A percentile compares a stretch with the other conserved stretches of the same genome.
These are phyloP conservation scores for Apamea epomidion DNA, from an alignment of 2,888 invertebrate species.

Conservation along the genomic window DNA sequence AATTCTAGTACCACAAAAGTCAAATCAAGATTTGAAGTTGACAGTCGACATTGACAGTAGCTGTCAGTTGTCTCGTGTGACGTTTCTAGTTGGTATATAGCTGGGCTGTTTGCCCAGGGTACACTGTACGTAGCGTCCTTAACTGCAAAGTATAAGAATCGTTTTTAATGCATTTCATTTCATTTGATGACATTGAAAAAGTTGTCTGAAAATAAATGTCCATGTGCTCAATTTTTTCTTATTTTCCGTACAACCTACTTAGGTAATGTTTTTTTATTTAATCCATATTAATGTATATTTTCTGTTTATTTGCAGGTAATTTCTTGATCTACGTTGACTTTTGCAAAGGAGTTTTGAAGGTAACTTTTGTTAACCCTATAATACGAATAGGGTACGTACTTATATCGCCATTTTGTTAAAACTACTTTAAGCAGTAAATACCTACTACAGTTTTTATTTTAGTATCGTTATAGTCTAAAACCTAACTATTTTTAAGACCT, in stretches of 20 bases:
- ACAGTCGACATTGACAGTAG: not conserved
- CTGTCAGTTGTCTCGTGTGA: not conserved
- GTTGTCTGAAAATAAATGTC: slow-evolving; percentile 10
- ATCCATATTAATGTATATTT: slow-evolving; percentile 19
- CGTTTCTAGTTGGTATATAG: not conserved
- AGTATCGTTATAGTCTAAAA: not conserved
- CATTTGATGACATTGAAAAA: not conserved
- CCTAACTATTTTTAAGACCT: not conserved
- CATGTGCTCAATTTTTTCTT: not conserved
- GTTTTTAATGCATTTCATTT: not conserved
- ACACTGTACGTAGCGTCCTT: not conserved
- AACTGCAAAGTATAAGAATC: not conserved
- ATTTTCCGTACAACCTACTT: not conserved
- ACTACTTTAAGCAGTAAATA: not conserved
- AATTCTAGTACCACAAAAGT: not conserved
- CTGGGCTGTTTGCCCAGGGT: no score
- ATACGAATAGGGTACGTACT: not conserved
- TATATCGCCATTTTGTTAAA: not conserved
- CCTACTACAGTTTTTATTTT: no score
- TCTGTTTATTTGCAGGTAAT: slow-evolving; percentile 63
- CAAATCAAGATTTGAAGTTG: not conserved
- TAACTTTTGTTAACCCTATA: slow-evolving; percentile 34
- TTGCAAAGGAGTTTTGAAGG: slow-evolving; percentile 40
- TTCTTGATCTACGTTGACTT: slow-evolving; percentile 19
- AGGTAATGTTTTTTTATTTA: not conserved